A percentile compares a stretch with the other conserved stretches of the same genome.
phyloP scores from a whole-genome alignment of 2,797 vertebrate genomes.

The Falco naumanni region DNA sequence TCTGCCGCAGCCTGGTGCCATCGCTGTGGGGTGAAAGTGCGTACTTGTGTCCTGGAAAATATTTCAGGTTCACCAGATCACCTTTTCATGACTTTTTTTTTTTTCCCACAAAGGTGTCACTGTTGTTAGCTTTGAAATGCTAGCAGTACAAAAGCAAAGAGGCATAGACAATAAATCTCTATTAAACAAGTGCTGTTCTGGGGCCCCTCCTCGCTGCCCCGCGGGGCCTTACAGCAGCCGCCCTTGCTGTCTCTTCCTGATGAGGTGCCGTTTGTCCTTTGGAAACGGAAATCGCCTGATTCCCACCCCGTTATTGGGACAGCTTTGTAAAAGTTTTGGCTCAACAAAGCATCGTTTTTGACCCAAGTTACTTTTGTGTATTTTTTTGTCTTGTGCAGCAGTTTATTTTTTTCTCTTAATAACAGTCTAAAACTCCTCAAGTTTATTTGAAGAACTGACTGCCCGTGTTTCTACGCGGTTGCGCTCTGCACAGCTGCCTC shows the following conservation, averaged over 20 bases:
- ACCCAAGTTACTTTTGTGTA: too few species aligned
- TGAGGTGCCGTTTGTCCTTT: too few species aligned
- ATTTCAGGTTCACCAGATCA: neutral
- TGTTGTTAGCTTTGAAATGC: neutral
- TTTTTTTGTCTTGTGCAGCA: too few species aligned
- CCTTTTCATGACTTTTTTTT: neutral
- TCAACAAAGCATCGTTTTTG: neutral
- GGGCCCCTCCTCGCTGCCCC: rapidly evolving
- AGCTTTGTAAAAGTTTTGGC: neutral
- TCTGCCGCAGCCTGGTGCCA: neutral
- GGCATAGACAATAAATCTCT: too few species aligned
- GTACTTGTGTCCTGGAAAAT: rapidly evolving
- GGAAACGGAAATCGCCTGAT: rapidly evolving
- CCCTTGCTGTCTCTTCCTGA: rapidly evolving
- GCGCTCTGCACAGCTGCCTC: rapidly evolving
- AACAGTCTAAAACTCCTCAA: rapidly evolving
- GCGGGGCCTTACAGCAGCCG: rapidly evolving
- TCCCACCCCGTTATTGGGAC: rapidly evolving
- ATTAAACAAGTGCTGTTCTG: neutral
- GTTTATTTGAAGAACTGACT: rapidly evolving
- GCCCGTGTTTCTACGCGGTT: rapidly evolving
- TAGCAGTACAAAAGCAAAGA: neutral
- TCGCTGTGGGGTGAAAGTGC: rapidly evolving
- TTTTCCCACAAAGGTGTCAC: neutral
- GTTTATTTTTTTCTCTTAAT: rapidly evolving